Evolutionary conservation across 2,113 vertebrate species (phyloP), one percentile per base, ranked within the genome.

Genomic region (Epinephelus moara): DNA sequence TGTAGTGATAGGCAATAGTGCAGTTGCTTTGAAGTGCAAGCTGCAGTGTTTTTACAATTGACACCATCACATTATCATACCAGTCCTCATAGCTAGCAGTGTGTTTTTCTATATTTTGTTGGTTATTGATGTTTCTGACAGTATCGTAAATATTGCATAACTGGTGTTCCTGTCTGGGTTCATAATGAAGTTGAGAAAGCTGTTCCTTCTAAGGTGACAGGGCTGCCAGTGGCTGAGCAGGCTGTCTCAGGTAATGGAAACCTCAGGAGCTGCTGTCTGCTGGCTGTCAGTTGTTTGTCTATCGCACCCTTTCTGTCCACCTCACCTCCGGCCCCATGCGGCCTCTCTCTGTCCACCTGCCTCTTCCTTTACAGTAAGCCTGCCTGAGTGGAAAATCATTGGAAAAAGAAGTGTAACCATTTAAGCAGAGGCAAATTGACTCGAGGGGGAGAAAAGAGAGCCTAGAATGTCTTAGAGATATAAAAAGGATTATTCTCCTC

Each of bases 151-250:
- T 93, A 87, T 93, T 93, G 85, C 81, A 91, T 83, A 88, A 80
- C 80, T 68, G 59, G 80, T 92, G 87, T 87, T 84, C 63, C 80
- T 83, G 81, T 89, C 85, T 91, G 86, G 85, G 85, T 85, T 90
- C 81, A 85, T 85, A 7, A 80, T 89, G 84, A 89, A 92, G 90
- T 69, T 90, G 92, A 93, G 83, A 92, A 85, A 75, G 73, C 68
- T 83, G 81, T 62, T 89, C 80, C 92, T 90, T 94, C 90, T 94
- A 93, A 91, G 89, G 89, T 94, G 91, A 91, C 92, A 87, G 82
- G 79, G 80, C 84, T 45, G 50, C 73, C 49, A 40, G 78, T 62
- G 83, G 64, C 76, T 74, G 78, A 76, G 49, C 85, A 70, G 53
- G 52, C 80, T 81, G 86, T 83, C 90, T 93, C 85, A 91, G 88